A percentile compares a stretch with the other conserved stretches of the same genome.
Evolutionary conservation across 2,888 invertebrate species (phyloP).

Genomic region (Thelaira solivaga): DNA sequence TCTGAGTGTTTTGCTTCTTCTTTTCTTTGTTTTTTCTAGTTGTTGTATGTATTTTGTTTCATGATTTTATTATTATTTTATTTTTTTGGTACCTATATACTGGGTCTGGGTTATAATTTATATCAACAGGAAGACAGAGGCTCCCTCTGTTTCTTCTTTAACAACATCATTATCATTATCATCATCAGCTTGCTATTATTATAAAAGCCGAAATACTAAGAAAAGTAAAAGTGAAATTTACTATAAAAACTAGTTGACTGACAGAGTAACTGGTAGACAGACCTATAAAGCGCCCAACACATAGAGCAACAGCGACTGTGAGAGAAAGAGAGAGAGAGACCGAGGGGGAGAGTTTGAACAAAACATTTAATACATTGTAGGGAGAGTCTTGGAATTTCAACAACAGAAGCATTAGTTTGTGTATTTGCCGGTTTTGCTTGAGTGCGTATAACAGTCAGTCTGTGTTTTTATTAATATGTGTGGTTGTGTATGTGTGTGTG

Average conservation of each 20-base stretch:
- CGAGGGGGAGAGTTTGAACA: not conserved
- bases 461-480: no score
- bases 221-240: constrained; percentile 47
- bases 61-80: constrained; percentile 39
- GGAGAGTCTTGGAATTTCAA: constrained; percentile 10
- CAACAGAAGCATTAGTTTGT: constrained; percentile 16
- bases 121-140: constrained; percentile 48
- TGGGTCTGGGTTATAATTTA: constrained; percentile 67
- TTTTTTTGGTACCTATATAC: constrained; percentile 55
- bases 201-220: constrained; percentile 41
- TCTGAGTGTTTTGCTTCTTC: constrained; percentile 39
- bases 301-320: not conserved
- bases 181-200: constrained; percentile 9
- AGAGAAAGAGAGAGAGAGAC: not conserved
- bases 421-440: constrained; percentile 21
- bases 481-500: not conserved
- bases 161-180: constrained; percentile 8
- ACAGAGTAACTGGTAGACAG: not conserved
- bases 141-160: constrained; percentile 37
- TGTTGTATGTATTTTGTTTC: constrained; percentile 30
- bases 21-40: constrained; percentile 50
- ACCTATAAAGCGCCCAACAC: not conserved
- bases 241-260: not conserved
- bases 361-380: constrained; percentile 18
- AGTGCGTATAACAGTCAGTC: constrained; percentile 22